These are phyloP conservation scores for Anolis apletophallus DNA, from an alignment of 2,797 vertebrate species.

Conservation along the genomic window DNA sequence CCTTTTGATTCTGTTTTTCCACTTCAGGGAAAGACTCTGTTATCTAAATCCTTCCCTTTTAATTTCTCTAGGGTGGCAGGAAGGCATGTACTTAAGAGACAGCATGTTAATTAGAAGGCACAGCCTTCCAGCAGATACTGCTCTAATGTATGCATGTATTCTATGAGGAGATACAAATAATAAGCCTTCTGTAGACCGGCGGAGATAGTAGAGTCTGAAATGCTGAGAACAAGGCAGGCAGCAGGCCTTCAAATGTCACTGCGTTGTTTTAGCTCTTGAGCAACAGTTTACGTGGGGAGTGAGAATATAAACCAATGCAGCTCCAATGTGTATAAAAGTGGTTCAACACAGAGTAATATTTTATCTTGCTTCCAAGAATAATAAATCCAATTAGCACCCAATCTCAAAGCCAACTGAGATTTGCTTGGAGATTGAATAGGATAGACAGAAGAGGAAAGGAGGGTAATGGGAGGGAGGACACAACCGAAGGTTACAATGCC, in stretches of 20 bases:
- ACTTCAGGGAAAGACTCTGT: constrained; percentile 18
- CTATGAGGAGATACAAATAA: constrained; percentile 39
- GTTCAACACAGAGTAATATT: not conserved
- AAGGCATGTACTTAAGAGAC: constrained; percentile 35
- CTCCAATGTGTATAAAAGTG: constrained; percentile 16
- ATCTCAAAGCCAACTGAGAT: constrained; percentile 38
- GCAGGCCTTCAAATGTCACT: constrained; percentile 33
- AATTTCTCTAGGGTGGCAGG: constrained; percentile 27
- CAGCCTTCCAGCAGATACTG: constrained; percentile 17
- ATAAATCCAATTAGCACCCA: not conserved
- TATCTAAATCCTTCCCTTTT: constrained; percentile 35
- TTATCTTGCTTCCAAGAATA: constrained; percentile 14
- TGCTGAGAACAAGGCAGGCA: constrained; percentile 16
- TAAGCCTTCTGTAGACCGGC: constrained; percentile 33
- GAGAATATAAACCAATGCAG: not conserved
- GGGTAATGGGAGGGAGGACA: not conserved
- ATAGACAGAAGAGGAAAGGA: too few relatives aligned
- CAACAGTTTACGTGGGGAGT: constrained; percentile 1
- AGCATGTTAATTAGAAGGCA: constrained; percentile 41
- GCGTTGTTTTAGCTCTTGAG: not conserved
- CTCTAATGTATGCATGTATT: constrained; percentile 33
- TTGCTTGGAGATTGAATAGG: too few relatives aligned
- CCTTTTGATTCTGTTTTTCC: constrained; percentile 2
- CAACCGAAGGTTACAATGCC: not conserved
- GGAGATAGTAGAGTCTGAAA: constrained; percentile 25